These are phyloP conservation scores for Leucoma salicis DNA, from an alignment of 2,888 invertebrate species.

Conservation along the genomic window DNA sequence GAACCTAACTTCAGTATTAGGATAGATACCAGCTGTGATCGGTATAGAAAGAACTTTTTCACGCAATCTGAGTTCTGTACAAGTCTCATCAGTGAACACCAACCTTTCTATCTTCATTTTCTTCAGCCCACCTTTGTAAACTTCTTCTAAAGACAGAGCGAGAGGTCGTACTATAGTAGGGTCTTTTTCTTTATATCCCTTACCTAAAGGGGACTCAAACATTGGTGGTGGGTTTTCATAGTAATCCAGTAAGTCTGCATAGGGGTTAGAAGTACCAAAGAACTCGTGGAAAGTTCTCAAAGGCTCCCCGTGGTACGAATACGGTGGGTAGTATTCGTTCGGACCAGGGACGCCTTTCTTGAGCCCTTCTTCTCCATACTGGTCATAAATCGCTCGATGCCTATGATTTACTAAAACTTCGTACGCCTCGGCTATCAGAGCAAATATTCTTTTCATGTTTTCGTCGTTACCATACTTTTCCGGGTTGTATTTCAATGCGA, in stretches of 20 bases:
- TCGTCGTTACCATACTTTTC: slow-evolving; percentile 74
- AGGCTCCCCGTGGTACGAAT: slow-evolving; percentile 91
- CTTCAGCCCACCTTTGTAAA: slow-evolving; percentile 89
- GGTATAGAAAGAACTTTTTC: slow-evolving; percentile 89
- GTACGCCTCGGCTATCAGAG: slow-evolving; percentile 88
- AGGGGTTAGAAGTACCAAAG: slow-evolving; percentile 92
- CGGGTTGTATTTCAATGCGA: slow-evolving; percentile 83
- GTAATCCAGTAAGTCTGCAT: slow-evolving; percentile 87
- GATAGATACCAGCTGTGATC: slow-evolving; percentile 88
- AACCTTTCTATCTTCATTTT: slow-evolving; percentile 90
- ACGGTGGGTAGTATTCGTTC: slow-evolving; percentile 85
- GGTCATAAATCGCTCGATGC: slow-evolving; percentile 90
- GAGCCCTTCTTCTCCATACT: slow-evolving; percentile 93
- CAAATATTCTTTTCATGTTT: slow-evolving; percentile 79
- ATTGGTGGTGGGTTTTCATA: slow-evolving; percentile 84
- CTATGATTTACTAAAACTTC: slow-evolving; percentile 88
- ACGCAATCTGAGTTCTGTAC: slow-evolving; percentile 82
- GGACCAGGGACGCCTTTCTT: slow-evolving; percentile 90
- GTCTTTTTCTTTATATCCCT: slow-evolving; percentile 84
- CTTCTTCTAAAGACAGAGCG: slow-evolving; percentile 76
- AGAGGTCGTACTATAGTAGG: slow-evolving; percentile 72
- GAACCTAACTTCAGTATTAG: slow-evolving; percentile 88
- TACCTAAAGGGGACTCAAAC: slow-evolving; percentile 83
- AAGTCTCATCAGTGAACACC: slow-evolving; percentile 85
- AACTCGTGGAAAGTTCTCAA: slow-evolving; percentile 88